Evolutionary conservation across 1,140 invertebrate genomes (phyloP), one percentile per base, ranked within the genome.

Genomic region (Cepaea nemoralis): DNA sequence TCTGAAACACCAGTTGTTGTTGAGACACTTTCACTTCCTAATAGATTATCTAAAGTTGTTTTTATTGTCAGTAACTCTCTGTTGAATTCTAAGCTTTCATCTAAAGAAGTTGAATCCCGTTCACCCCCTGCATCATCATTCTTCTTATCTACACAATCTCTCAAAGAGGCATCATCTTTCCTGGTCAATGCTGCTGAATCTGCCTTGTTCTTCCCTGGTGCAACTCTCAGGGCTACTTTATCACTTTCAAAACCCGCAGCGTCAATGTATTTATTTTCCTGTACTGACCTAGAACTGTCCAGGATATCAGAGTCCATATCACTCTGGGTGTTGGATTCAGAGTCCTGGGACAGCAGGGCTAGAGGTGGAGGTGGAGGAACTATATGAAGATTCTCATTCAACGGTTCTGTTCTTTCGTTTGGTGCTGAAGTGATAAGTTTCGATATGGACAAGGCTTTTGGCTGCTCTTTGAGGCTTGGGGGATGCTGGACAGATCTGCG

Each of bases 271-370:
- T 19, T 19, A 45, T 45, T 45, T 45, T 81, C 82, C 37, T 77
- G 73, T 24, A 81, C 82, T 2, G 82, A 83, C 10, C 82, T 35
- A 12, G 82, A 83, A 50, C 82, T 83, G 50, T 81, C 78, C 45
- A 83, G 39, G 0, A 83, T 77, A 59, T 83, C 82, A 12, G 82
- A 83, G 74, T 83, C 82, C 35, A 83, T 74, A 59, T 83, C 82
- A 69, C 82, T 83, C 82, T 83, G 82, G 12, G 82, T 83, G 40
- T 81, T 83, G 48, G 82, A 83, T 37, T 55, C 71, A 19, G 77
- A 73, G 12, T 83, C 77, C 24, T 77, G 76, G 10, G 35, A 0
- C 14, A 16, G n/a, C 22, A 83, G 24, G 27, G 2, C 73, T n/a
- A 71, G 77, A 31, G 59, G 71, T 37, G 82, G 82, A 31, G 71